Evolutionary conservation across 1,140 invertebrate species (phyloP), one percentile per base, ranked within the genome.

Genomic region (Papilio xuthus): DNA sequence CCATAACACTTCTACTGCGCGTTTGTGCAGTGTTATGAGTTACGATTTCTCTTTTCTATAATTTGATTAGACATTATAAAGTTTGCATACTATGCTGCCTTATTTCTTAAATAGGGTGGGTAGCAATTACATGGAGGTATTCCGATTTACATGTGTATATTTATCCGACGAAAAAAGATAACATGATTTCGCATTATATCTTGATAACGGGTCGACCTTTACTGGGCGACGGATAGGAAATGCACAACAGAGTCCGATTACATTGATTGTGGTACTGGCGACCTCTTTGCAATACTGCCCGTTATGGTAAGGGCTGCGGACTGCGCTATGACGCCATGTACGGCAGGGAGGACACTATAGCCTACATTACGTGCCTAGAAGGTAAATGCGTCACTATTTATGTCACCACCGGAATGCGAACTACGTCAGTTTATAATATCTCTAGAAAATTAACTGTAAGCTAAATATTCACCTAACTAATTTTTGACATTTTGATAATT

Each of bases 351-450:
- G 71, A 73, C 71, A 47, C 41, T 44, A 73, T 44, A 73, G 37
- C 71, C 71, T 73, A 73, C 23, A 73, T 73, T 47, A 47, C 71
- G 41, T 73, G 41, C 41, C 71, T 73, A 73, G 71, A 73, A 73
- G 71, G 71, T 73, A 44, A 47, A 73, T 44, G 37, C 71, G 41
- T 15, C 71, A 50, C 18, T 37, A 37, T 70, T 70, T 70, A 70
- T 70, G 50, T 70, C 69, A 70, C 26, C 18, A 13, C 12, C 28
- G n/a, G 26, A 32, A 3, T 37, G 18, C 37, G 28, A 8, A 53
- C 18, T 53, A 6, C 50, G 18, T 20, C 50, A 53, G 50, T 20
- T 53, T 53, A n/a, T 2, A 53, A 53, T 53, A 4, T 53, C 18
- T 20, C 50, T 53, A 15, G 7, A 6, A 7, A 37, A 6, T 37